A percentile compares a stretch with the other conserved stretches of the same genome.
These are phyloP conservation scores for Pantherophis guttatus DNA, from an alignment of 2,113 vertebrate species.

Conservation along the genomic window DNA sequence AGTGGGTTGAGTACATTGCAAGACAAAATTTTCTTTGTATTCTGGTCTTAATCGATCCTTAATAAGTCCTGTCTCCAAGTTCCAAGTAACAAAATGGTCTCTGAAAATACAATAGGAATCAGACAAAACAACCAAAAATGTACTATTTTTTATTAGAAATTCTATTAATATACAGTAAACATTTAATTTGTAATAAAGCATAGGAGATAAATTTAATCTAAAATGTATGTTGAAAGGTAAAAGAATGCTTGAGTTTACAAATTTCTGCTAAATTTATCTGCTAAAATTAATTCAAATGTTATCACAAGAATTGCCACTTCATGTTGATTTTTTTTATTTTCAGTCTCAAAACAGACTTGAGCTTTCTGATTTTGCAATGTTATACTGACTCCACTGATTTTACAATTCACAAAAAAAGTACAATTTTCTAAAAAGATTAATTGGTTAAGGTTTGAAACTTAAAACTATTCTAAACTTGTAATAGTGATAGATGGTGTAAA, in stretches of 20 bases:
- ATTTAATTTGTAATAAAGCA: background rate
- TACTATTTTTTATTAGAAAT: constrained; percentile 28
- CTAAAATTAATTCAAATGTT: background rate
- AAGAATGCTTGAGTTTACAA: background rate
- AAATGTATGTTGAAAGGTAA: background rate
- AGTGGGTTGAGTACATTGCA: constrained; percentile 34
- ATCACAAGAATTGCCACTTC: background rate
- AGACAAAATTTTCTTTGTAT: constrained; percentile 54
- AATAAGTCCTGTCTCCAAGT: constrained; percentile 68
- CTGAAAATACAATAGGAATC: constrained; percentile 59
- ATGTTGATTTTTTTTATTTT: background rate
- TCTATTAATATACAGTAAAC: background rate
- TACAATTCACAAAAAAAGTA: background rate
- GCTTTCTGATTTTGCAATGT: background rate
- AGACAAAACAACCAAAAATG: constrained; percentile 48
- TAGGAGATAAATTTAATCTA: background rate
- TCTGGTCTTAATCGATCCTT: constrained; percentile 62
- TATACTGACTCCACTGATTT: background rate
- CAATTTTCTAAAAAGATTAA: background rate
- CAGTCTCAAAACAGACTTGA: background rate
- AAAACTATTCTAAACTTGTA: background rate
- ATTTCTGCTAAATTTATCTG: background rate
- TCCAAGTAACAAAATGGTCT: constrained; percentile 72
- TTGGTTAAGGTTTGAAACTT: constrained; percentile 1
- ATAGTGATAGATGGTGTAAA: background rate